A percentile compares a stretch with the other conserved stretches of the same genome.
These are phyloP conservation scores for Nesidiocoris tenuis DNA, from an alignment of 2,888 invertebrate species.

Conservation along the genomic window DNA sequence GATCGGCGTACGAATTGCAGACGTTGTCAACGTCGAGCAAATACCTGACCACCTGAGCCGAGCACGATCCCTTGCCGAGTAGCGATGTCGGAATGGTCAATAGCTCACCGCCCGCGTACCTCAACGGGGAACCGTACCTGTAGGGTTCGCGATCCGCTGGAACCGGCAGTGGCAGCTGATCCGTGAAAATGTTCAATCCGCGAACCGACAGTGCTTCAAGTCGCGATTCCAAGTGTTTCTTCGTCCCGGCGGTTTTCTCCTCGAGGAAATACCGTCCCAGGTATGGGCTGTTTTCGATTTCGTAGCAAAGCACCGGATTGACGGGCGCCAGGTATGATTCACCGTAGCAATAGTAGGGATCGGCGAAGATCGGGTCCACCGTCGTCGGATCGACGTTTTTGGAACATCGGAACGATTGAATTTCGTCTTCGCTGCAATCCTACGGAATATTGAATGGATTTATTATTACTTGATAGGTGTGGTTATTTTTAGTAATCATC, in stretches of 20 bases:
- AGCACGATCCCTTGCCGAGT: conserved; percentile 22
- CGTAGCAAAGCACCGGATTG: conserved; percentile 41
- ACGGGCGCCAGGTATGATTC: conserved; percentile 12
- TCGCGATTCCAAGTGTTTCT: not conserved
- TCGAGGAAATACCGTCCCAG: conserved; percentile 40
- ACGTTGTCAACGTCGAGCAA: conserved; percentile 8
- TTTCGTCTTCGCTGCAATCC: conserved; percentile 44
- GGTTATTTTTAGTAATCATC: too few species aligned
- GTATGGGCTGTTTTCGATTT: conserved; percentile 43
- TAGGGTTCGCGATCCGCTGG: not conserved
- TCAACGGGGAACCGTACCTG: conserved; percentile 22
- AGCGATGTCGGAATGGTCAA: not conserved
- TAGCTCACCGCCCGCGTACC: not conserved
- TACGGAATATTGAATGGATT: too few species aligned
- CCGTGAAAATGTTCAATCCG: not conserved
- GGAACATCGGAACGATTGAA: conserved; percentile 37
- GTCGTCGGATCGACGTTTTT: not conserved
- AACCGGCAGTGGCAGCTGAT: not conserved
- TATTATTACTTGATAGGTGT: too few species aligned
- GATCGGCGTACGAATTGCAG: conserved; percentile 20
- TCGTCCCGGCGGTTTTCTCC: conserved; percentile 14
- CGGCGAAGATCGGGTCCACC: conserved; percentile 24
- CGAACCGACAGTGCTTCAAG: not conserved
- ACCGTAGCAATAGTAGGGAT: conserved; percentile 23
- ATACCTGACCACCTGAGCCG: conserved; percentile 25